A percentile compares a stretch with the other conserved stretches of the same genome.
Conservation (phyloP, 2,113 vertebrate genomes). For the Chaenocephalus aceratus region DNA sequence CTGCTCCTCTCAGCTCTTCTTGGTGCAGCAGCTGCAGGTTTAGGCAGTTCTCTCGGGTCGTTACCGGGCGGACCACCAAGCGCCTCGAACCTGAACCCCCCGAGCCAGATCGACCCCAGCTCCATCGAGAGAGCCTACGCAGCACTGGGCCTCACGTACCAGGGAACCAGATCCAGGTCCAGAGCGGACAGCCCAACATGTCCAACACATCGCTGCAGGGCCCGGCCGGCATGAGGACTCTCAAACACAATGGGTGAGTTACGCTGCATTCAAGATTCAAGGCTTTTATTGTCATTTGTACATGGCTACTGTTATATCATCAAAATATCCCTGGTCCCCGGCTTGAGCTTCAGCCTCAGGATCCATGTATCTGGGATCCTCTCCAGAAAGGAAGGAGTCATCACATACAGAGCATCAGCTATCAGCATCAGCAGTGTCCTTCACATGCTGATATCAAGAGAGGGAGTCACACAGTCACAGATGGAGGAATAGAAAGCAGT, state of each 20-base stretch:
- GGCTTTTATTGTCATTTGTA: too few relatives aligned
- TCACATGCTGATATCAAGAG: too few relatives aligned
- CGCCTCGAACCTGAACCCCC: slow-evolving; percentile 90
- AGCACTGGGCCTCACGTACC: slow-evolving; percentile 96
- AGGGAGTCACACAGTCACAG: too few relatives aligned
- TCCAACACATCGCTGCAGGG: slow-evolving; percentile 86
- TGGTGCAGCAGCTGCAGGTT: slow-evolving; percentile 86
- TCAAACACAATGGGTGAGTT: slow-evolving; percentile 89
- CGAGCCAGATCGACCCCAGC: slow-evolving; percentile 97
- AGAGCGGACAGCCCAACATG: slow-evolving; percentile 85
- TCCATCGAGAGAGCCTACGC: slow-evolving; percentile 98
- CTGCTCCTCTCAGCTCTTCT: slow-evolving; percentile 88
- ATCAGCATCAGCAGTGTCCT: too few relatives aligned
- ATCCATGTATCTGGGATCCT: too few relatives aligned
- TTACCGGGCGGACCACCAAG: slow-evolving; percentile 90
- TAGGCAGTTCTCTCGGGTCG: slow-evolving; percentile 87
- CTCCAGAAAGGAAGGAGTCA: too few relatives aligned
- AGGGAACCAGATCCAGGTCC: slow-evolving; percentile 93
- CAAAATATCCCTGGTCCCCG: too few relatives aligned
- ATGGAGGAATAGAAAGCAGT: too few relatives aligned
- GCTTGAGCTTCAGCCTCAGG: too few relatives aligned
- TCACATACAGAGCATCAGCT: too few relatives aligned
- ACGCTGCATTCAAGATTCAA: too few relatives aligned
- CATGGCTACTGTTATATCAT: too few relatives aligned
- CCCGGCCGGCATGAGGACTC: slow-evolving; percentile 89